Evolutionary conservation across 2,888 invertebrate genomes (phyloP).

Genomic region (Eupithecia abbreviata): DNA sequence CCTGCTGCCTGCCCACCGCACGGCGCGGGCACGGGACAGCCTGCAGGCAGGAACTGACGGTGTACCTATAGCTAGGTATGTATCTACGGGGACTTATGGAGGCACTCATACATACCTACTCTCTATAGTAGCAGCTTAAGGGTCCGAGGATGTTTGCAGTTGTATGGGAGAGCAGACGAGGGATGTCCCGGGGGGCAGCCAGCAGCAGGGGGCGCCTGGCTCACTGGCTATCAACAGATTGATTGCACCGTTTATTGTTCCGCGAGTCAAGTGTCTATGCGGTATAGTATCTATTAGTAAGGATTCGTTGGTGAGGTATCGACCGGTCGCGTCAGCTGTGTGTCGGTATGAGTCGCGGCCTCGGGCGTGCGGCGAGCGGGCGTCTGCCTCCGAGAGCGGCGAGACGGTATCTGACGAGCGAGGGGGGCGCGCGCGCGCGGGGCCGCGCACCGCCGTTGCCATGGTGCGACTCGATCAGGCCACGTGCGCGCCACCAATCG

Average conservation of each 20-base stretch:
- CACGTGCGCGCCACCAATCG: conserved; percentile 88
- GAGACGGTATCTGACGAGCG: conserved; percentile 41
- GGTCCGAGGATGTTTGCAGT: too few relatives aligned
- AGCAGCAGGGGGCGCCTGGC: background rate
- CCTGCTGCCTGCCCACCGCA: too few relatives aligned
- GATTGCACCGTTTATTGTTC: background rate
- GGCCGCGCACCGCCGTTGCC: conserved; percentile 71
- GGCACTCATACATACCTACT: too few relatives aligned
- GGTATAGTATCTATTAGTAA: background rate
- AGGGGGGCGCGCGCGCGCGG: conserved; percentile 6
- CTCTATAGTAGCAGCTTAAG: too few relatives aligned
- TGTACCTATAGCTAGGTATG: too few relatives aligned
- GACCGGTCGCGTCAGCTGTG: conserved; percentile 54
- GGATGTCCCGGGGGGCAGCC: background rate
- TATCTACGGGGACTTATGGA: too few relatives aligned
- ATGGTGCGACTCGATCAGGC: conserved; percentile 89
- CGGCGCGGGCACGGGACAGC: too few relatives aligned
- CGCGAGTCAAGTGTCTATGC: background rate
- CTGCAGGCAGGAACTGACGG: too few relatives aligned
- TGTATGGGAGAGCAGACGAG: background rate
- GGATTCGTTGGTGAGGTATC: conserved; percentile 52
- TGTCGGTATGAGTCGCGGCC: conserved; percentile 20
- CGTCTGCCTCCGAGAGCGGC: conserved; percentile 49
- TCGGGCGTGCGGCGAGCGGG: background rate
- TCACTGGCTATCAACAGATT: background rate